Evolutionary conservation across 2,113 vertebrate genomes (phyloP).

Genomic region (Eurypyga helias): DNA sequence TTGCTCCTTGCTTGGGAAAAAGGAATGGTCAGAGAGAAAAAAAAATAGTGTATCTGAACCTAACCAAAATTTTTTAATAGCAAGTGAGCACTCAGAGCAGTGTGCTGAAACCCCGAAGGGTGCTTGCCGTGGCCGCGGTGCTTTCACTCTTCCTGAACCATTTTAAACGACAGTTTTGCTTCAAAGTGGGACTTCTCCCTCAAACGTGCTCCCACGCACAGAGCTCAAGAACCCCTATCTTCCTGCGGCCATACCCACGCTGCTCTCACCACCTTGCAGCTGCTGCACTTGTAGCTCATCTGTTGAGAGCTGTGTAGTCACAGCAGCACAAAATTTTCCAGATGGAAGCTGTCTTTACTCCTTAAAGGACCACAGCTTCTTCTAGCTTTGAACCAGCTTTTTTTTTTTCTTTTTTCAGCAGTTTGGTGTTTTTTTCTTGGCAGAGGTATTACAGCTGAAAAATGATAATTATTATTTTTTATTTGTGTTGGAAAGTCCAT

Average conservation of each 20-base stretch:
- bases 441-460: not conserved
- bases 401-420: not conserved
- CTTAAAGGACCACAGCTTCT: not conserved
- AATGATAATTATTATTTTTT: not conserved
- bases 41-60: not conserved
- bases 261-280: not conserved
- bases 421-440: not conserved
- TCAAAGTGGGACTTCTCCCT: not conserved
- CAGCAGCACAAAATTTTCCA: not conserved
- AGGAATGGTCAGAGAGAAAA: not conserved
- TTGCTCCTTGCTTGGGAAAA: not conserved
- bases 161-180: not conserved
- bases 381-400: not conserved
- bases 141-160: not conserved
- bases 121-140: rapidly evolving
- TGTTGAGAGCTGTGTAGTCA: rapidly evolving
- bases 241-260: rapidly evolving
- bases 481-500: not conserved
- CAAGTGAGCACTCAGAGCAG: rapidly evolving
- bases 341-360: not conserved
- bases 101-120: rapidly evolving
- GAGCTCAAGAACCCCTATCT: not conserved
- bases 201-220: rapidly evolving
- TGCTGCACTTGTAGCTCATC: not conserved
- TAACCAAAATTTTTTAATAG: not conserved